These are phyloP conservation scores for Anagyrus pseudococci DNA, from an alignment of 2,888 invertebrate genomes.

Conservation along the genomic window DNA sequence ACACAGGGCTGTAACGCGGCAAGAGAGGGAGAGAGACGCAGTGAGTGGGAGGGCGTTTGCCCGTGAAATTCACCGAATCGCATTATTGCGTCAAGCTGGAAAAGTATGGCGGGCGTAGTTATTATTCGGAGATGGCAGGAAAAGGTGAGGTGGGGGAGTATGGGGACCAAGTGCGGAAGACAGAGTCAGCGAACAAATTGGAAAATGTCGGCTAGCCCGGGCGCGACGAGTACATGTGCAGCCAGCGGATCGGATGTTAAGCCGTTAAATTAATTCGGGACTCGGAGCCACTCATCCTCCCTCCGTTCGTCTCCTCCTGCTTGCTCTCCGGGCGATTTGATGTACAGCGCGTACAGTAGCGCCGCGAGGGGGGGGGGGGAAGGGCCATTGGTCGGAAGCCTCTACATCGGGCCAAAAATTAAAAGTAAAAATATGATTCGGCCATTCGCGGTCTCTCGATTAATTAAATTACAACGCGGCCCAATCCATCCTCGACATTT, in stretches of 20 bases:
- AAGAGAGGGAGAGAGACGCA: not conserved
- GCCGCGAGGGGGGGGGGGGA: not conserved
- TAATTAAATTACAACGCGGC: conserved; percentile 35
- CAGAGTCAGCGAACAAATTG: conserved; percentile 47
- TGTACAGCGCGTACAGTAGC: conserved; percentile 27
- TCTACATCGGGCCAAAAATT: conserved; percentile 30
- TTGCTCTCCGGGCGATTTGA: conserved; percentile 25
- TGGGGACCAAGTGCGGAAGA: too few species aligned
- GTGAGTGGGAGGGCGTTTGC: not conserved
- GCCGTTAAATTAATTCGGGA: conserved; percentile 47
- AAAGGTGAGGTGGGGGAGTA: not conserved
- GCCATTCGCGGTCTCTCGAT: conserved; percentile 19
- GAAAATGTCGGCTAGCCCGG: conserved; percentile 44
- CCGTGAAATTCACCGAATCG: too few species aligned
- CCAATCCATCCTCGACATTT: conserved; percentile 11
- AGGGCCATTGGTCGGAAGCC: conserved; percentile 11
- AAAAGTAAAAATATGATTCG: conserved; percentile 36
- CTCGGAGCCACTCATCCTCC: conserved; percentile 34
- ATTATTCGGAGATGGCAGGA: conserved; percentile 29
- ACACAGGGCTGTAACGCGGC: too few species aligned
- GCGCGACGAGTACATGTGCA: conserved; percentile 38
- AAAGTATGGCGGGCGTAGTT: conserved; percentile 26
- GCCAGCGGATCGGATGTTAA: conserved; percentile 38
- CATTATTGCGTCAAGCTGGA: conserved; percentile 10
- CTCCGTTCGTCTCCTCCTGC: not conserved